phyloP scores from a whole-genome alignment of 1,140 invertebrate species.

The Drosophila busckii region DNA sequence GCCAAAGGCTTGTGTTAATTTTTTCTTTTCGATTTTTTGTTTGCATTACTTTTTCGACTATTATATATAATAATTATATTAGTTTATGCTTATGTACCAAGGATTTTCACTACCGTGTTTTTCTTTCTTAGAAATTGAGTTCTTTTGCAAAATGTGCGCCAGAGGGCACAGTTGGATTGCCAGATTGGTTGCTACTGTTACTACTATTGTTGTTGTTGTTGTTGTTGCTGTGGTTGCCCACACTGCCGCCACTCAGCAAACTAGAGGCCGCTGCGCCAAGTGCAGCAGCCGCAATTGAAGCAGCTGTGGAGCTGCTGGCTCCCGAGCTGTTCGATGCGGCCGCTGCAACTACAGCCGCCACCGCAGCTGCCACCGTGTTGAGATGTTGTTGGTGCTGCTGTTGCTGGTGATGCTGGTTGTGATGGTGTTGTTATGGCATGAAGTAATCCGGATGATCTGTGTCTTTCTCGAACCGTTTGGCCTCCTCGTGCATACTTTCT shows the following conservation, averaged over 20 bases:
- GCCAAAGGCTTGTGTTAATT: conserved; percentile 28
- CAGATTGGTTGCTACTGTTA: conserved; percentile 34
- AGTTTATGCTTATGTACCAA: conserved; percentile 65
- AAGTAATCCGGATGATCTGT: conserved; percentile 97
- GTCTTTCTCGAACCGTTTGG: conserved; percentile 99
- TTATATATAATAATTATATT: conserved; percentile 63
- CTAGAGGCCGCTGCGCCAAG: conserved; percentile 60
- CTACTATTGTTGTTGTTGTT: conserved; percentile 14
- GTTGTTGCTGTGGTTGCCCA: conserved; percentile 37
- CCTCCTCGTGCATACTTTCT: conserved; percentile 99
- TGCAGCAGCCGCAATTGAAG: conserved; percentile 53
- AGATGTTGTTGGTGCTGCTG: conserved; percentile 57
- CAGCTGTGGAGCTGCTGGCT: conserved; percentile 38
- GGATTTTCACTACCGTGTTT: conserved; percentile 69
- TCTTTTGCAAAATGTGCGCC: conserved; percentile 45
- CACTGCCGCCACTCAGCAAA: conserved; percentile 37
- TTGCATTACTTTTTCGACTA: conserved; percentile 40
- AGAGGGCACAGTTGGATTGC: conserved; percentile 31
- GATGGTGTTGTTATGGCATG: conserved; percentile 88
- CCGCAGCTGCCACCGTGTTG: conserved; percentile 60
- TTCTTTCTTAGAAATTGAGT: conserved; percentile 39
- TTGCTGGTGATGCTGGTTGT: conserved; percentile 11
- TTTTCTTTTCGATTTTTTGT: conserved; percentile 26
- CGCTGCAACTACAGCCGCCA: conserved; percentile 58
- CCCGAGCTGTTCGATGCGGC: conserved; percentile 48